Percentiles rank a stretch among this genome's conserved stretches.
Evolutionary conservation across 1,140 invertebrate genomes (phyloP).

Genomic region (Ylistrum balloti): DNA sequence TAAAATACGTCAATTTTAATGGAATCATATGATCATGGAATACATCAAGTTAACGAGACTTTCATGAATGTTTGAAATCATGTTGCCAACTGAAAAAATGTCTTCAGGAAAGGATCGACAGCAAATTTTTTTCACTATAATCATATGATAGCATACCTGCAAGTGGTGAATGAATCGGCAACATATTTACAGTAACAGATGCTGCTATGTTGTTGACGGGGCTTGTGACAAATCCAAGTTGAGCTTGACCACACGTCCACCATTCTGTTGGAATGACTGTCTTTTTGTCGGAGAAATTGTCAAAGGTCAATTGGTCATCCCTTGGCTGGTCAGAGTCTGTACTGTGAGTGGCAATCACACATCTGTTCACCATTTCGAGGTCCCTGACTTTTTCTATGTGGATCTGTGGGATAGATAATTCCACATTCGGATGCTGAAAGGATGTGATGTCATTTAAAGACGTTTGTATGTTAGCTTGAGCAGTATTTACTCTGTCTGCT

Average conservation of each 20-base stretch:
- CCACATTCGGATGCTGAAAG: conserved; percentile 21
- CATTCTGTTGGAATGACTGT: background rate
- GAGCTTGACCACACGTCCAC: background rate
- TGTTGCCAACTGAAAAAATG: too few species aligned
- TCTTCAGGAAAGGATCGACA: too few species aligned
- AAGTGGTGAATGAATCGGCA: background rate
- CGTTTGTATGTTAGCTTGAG: background rate
- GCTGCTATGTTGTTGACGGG: background rate
- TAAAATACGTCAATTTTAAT: too few species aligned
- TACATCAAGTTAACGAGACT: too few species aligned
- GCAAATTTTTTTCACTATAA: too few species aligned
- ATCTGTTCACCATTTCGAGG: background rate
- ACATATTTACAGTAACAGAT: background rate
- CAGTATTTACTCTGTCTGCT: background rate
- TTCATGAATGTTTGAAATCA: too few species aligned
- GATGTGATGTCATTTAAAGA: background rate
- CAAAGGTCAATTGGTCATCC: background rate
- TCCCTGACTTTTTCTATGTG: background rate
- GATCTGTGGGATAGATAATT: background rate
- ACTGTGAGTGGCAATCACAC: background rate
- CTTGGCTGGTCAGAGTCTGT: background rate
- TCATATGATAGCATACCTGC: background rate
- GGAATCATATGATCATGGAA: too few species aligned
- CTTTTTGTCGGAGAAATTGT: background rate
- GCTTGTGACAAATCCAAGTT: background rate